Evolutionary conservation across 2,888 invertebrate genomes (phyloP), one percentile per base, ranked within the genome.

Genomic region (Sinelater perroti): DNA sequence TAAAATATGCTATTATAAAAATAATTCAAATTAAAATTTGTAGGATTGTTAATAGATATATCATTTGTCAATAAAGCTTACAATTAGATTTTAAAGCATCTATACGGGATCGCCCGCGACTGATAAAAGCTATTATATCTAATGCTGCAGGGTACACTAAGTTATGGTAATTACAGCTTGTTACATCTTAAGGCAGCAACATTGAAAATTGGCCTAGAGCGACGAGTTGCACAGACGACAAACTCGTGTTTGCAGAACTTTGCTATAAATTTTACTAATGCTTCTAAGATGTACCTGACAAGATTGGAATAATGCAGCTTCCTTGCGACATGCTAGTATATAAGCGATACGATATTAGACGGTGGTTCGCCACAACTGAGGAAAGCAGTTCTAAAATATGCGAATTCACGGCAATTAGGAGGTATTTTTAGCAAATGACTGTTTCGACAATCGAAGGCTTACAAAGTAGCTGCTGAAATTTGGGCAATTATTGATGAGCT

Each of bases 251-350:
- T 14, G n/a, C 14, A 24, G 5, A 8, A 8, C 24, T 40, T 24
- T 24, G 26, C 21, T 40, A 24, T 24, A 35, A 35, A 35, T 35
- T 35, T 35, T 18, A 35, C 8, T 40, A 40, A 40, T 24, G 13
- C 16, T 14, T 40, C 14, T 40, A 20, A 24, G 26, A 40, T 24
- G 16, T 14, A 40, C 40, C 40, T 13, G 40, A 4, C 38, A 38
- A n/a, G n/a, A n/a, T n/a, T n/a, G n/a, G n/a, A n/a, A n/a, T n/a
- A n/a, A n/a, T n/a, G n/a, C n/a, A n/a, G n/a, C n/a, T n/a, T n/a
- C n/a, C n/a, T n/a, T n/a, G n/a, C n/a, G n/a, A n/a, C n/a, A n/a
- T 14, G 40, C n/a, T 40, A 14, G 18, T 40, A 24, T 40, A 24
- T 8, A 35, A 16, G 6, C 7, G 16, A 14, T 14, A 8, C 6